Evolutionary conservation across 2,113 vertebrate genomes (phyloP), one percentile per base, ranked within the genome.

Genomic region (Galemys pyrenaicus): DNA sequence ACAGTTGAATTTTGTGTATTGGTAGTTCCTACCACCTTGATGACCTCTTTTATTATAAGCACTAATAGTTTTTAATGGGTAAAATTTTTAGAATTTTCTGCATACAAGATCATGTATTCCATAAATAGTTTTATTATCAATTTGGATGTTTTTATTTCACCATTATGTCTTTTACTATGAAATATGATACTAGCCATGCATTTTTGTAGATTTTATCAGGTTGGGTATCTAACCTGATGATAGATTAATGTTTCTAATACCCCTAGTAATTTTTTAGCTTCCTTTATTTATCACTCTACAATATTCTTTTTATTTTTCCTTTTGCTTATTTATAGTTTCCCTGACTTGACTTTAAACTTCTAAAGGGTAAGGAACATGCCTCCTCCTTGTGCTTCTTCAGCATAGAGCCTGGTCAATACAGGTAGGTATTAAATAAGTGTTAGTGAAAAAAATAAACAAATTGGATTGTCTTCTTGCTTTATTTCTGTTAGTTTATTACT

Each of bases 391-490:
- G 20, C 20, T 81, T 78, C 51, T 26, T 74, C 24, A 68, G 32
- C 32, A 35, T 56, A 58, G 49, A 71, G 2, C 3, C 20, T 68
- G 28, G 26, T 19, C 7, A 8, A 5, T 32, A 41, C 4, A 82
- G 39, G 54, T 65, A 64, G 56, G 6, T 85, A 19, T 91, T 71
- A 83, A 90, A 64, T 80, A 83, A 68, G 28, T 49, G 8, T 64
- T 65, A 73, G 15, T 16, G 5, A 37, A 30, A 58, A 58, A 77
- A 80, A 39, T 39, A 12, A 5, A 58, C 35, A 91, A 71, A 65
- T 9, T n/a, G 16, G 78, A 73, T 91, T 70, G 80, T 74, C 81
- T 86, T 90, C 62, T 91, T 54, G 19, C 56, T 87, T 82, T 35
- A 58, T 58, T 4, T 82, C 35, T 90, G 3, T 75, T 85, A 75